These are phyloP conservation scores for Teleiodes luculella DNA, from an alignment of 2,888 invertebrate species.

Conservation along the genomic window DNA sequence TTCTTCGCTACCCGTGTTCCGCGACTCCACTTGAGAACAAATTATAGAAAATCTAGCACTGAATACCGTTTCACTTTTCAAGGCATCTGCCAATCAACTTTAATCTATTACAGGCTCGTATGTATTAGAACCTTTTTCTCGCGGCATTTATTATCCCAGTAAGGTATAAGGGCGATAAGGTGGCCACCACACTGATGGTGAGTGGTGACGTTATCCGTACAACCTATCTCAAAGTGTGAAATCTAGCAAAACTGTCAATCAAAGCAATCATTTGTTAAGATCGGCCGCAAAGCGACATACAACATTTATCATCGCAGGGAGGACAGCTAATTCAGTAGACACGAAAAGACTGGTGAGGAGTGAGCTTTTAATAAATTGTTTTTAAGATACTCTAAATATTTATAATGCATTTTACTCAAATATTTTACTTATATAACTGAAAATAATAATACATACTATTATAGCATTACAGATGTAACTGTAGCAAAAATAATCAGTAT, in stretches of 20 bases:
- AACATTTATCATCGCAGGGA: slow-evolving; percentile 6
- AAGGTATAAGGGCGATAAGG: background rate
- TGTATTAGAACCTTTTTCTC: background rate
- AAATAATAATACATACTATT: background rate
- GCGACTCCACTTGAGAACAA: too few relatives aligned
- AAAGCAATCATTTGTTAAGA: slow-evolving; percentile 68
- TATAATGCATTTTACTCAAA: too few relatives aligned
- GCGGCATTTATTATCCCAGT: background rate
- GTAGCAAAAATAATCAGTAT: too few relatives aligned
- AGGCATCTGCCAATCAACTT: slow-evolving; percentile 1
- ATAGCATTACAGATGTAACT: too few relatives aligned
- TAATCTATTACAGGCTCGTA: background rate
- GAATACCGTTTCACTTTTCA: too few relatives aligned
- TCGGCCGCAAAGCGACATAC: slow-evolving; percentile 29
- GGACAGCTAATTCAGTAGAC: background rate
- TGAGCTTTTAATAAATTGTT: background rate
- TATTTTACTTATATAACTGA: too few relatives aligned
- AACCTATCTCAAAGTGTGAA: background rate
- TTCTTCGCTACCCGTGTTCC: too few relatives aligned
- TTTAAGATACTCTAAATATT: too few relatives aligned
- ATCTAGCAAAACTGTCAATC: slow-evolving; percentile 56
- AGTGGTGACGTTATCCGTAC: background rate
- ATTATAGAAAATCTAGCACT: too few relatives aligned
- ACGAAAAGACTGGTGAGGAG: background rate
- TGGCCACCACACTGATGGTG: background rate